Evolutionary conservation across 2,797 vertebrate species (phyloP), one percentile per base, ranked within the genome.

Genomic region (Tragopan temminckii): DNA sequence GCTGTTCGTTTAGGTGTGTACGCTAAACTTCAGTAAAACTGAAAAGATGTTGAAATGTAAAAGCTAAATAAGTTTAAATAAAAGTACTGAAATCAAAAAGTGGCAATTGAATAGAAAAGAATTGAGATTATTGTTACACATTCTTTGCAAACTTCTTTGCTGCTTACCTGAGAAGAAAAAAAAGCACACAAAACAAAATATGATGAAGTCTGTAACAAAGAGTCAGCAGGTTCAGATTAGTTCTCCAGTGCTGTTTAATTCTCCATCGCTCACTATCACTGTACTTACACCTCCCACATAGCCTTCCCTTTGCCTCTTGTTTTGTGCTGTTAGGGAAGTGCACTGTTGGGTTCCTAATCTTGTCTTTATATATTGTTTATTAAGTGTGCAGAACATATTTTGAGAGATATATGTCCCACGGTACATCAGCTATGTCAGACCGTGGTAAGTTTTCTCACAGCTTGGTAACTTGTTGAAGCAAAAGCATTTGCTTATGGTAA

Each of bases 261-360:
- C 62, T 85, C 40, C 46, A 18, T 45, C 52, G 40, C 50, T 94
- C 50, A 52, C 43, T 78, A 45, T 91, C 82, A 72, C 27, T 55
- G 13, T 66, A 66, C 88, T 89, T 92, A 85, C 79, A 95, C 89
- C 62, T 94, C 95, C 89, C 69, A 89, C 92, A 52, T 57, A 88
- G 46, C 74, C 58, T 80, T 87, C 84, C 74, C 68, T 35, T 90
- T 88, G 43, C 27, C 40, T 81, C 57, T 94, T 84, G 19, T 69
- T 92, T 93, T 89, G 25, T 92, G 38, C 61, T 90, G 40, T 29
- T 81, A 67, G 91, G 85, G 77, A 89, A 96, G 83, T 52, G n/a
- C 69, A 58, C 80, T 70, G 36, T 78, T 63, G 80, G 89, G 75
- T 93, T 90, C 88, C 71, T 84, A 4, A 61, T 82, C 43, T 40